Evolutionary conservation across 37 sponge, comb jelly and placozoan genomes (phyloP), one percentile per base, ranked within the genome.

Genomic region (Axinella damicornis): DNA sequence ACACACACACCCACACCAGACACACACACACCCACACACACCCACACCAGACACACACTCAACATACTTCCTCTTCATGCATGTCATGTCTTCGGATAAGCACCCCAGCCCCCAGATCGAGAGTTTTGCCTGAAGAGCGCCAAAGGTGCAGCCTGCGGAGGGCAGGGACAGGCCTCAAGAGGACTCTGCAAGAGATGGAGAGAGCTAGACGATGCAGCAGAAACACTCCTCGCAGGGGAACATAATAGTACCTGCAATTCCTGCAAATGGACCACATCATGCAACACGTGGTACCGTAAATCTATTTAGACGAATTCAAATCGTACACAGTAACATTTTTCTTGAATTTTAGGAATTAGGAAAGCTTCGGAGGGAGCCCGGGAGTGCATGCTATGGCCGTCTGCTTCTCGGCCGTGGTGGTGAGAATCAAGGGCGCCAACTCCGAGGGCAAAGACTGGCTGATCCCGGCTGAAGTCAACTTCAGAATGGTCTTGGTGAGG

Each of bases 401-500:
- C 53, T 52, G 66, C 54, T 38, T 62, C 4, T 53, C 88, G 36
- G 27, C 73, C 1, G 62, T 88, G 34, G 67, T 88, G 30, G 59
- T 93, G 37, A 88, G 86, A 40, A 85, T 93, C 24, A 79, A 67
- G 20, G 79, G 64, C 17, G 32, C 31, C 21, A 65, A 79, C 25
- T 61, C 55, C 2, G 92, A 89, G 25, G 83, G 77, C 58, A 80
- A 57, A 27, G 95, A 95, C 62, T 89, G 95, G 92, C 53, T 65
- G n/a, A 33, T 95, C 18, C 92, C 90, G 18, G 27, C 25, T 20
- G 92, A 86, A 0, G 69, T 91, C 73, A 70, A 28, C 60, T 95
- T 95, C 81, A 85, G 88, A 72, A 83, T 81, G 73, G 90, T 95
- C 5, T 39, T 95, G 71, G 95, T 95, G n/a, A 89, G 95, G 22